Conservation (phyloP, 2,888 invertebrate species). For the Heliconius aoede region DNA sequence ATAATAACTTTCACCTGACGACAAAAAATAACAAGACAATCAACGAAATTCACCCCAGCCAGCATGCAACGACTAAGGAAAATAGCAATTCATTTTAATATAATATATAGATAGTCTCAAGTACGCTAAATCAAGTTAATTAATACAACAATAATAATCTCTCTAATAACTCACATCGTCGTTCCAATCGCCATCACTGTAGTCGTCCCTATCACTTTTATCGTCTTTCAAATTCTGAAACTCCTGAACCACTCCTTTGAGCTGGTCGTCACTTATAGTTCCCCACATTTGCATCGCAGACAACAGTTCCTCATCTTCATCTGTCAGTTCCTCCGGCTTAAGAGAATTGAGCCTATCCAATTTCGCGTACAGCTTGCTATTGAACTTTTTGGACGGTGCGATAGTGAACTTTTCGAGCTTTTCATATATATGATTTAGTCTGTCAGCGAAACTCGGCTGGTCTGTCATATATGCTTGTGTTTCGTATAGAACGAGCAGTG, state of each 20-base stretch:
- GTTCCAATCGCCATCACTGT: slow-evolving; percentile 65
- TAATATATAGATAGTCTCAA: background rate
- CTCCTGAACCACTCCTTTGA: slow-evolving; percentile 67
- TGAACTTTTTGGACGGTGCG: slow-evolving; percentile 53
- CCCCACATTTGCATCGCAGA: slow-evolving; percentile 70
- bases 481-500: slow-evolving; percentile 60
- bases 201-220: slow-evolving; percentile 57
- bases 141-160: slow-evolving; percentile 19
- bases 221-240: slow-evolving; percentile 62
- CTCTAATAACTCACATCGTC: slow-evolving; percentile 67
- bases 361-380: slow-evolving; percentile 63
- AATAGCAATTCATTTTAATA: too few species aligned
- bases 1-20: too few species aligned
- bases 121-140: background rate
- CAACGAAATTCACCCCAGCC: too few species aligned
- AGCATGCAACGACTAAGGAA: too few species aligned
- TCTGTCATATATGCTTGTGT: slow-evolving; percentile 68
- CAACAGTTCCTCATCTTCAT: slow-evolving; percentile 71
- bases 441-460: slow-evolving; percentile 63
- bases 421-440: slow-evolving; percentile 66
- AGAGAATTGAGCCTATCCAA: slow-evolving; percentile 68
- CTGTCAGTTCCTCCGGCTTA: slow-evolving; percentile 60
- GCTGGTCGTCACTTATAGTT: slow-evolving; percentile 63
- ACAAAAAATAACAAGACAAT: too few species aligned
- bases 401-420: slow-evolving; percentile 67